A percentile compares a stretch with the other conserved stretches of the same genome.
phyloP scores from a whole-genome alignment of 2,797 vertebrate genomes.

The Myotis pilosus region DNA sequence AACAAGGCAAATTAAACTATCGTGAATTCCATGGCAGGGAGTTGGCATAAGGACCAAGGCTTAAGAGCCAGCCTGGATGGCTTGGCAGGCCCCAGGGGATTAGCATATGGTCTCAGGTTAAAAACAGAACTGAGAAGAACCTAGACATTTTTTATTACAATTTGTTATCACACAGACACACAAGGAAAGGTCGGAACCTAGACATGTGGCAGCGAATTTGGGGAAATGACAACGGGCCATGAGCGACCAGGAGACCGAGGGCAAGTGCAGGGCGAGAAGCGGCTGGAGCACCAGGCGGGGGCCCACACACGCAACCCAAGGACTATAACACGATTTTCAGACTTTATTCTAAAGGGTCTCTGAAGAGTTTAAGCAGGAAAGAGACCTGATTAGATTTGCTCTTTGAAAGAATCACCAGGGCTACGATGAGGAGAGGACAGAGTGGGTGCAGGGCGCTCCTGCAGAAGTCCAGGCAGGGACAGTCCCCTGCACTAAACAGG shows the following conservation, averaged over 20 bases:
- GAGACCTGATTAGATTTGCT: neutral
- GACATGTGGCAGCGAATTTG: neutral
- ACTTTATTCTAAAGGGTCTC: neutral
- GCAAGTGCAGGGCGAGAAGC: neutral
- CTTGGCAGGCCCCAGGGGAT: neutral
- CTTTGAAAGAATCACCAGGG: neutral
- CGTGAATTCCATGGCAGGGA: neutral
- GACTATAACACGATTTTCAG: neutral
- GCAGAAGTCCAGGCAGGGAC: neutral
- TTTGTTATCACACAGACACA: neutral
- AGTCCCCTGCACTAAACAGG: neutral
- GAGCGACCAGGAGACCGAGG: neutral
- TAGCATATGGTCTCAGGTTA: neutral
- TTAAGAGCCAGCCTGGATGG: neutral
- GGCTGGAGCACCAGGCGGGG: neutral
- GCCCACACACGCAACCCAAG: accelerated
- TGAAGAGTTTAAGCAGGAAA: neutral
- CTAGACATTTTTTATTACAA: neutral
- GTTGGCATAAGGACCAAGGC: neutral
- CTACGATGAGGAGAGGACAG: neutral
- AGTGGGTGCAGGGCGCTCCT: neutral
- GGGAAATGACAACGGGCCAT: neutral
- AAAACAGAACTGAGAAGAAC: constrained; percentile 15
- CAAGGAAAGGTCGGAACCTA: neutral
- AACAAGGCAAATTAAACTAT: neutral